Evolutionary conservation across 2,797 vertebrate genomes (phyloP), one percentile per base, ranked within the genome.

Genomic region (Emydoidea blandingii): DNA sequence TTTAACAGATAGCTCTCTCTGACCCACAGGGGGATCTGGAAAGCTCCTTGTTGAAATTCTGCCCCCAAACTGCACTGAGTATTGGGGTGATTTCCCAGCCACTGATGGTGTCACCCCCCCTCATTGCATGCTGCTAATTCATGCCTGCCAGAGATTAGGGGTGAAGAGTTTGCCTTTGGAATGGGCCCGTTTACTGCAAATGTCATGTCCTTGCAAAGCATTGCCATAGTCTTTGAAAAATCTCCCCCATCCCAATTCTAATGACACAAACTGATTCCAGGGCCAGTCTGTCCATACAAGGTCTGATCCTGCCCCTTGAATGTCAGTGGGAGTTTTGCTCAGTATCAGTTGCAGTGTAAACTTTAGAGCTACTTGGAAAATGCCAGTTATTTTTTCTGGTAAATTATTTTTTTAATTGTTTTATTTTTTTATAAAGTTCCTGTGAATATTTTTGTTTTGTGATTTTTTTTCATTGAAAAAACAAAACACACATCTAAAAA

Each of bases 351-450:
- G 84, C 41, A 44, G 87, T 34, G 76, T 37, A 89, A 78, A 54
- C 2, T 2, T 87, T 89, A 91, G 88, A 96, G 93, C 93, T 85
- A 57, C 81, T 74, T 91, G 4, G 0, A 74, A 90, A 15, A 2
- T 79, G 92, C 79, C 91, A 91, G 91, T 91, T 10, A 14, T 29
- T 65, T 85, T 76, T 79, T 87, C 92, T 27, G 0, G 5, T 82
- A 89, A 95, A 90, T 96, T 96, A 91, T 92, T 96, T 97, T 92
- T 97, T 97, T 97, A 97, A 96, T 97, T 97, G 93, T 83, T 85
- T 92, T 87, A 91, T 89, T 95, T 96, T 54, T 57, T 94, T 97
- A 90, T 86, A 68, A 1, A 5, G 18, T 59, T 94, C 89, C 94
- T 86, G 96, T 90, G 91, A 88, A 89, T 91, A 94, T 2, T 3